Conservation (phyloP, 2,888 invertebrate genomes). For the Entomobrya multifasciata region DNA sequence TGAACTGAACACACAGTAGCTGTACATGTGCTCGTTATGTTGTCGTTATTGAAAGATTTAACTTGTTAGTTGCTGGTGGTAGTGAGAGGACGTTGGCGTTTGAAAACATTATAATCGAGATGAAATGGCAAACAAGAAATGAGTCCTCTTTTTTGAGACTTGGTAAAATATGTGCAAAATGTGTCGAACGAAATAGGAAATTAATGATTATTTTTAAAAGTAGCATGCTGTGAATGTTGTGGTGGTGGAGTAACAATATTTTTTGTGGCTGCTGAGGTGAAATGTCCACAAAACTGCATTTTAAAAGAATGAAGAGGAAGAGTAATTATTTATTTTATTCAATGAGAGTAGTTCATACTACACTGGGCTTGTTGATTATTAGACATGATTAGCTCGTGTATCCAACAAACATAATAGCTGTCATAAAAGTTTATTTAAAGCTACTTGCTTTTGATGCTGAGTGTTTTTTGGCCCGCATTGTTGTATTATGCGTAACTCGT, state of each 20-base stretch:
- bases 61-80: not conserved
- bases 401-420: constrained; percentile 1
- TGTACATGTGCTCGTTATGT: not conserved
- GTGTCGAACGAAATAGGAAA: constrained; percentile 45
- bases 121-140: not conserved
- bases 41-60: not conserved
- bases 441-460: constrained; percentile 22
- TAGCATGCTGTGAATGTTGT: constrained; percentile 45
- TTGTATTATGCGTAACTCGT: not conserved
- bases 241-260: not conserved
- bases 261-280: constrained; percentile 12
- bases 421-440: constrained; percentile 19
- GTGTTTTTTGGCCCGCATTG: not conserved
- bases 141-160: constrained; percentile 14
- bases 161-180: constrained; percentile 21
- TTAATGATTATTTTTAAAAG: constrained; percentile 41
- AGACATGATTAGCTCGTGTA: constrained; percentile 47
- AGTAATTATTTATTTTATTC: constrained; percentile 18
- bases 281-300: constrained; percentile 12
- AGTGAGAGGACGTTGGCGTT: not conserved
- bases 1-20: too few relatives aligned
- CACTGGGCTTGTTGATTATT: constrained; percentile 20
- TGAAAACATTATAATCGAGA: not conserved
- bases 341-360: constrained; percentile 30
- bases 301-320: too few relatives aligned